Conservation (phyloP, 2,113 vertebrate genomes). For the Melanerpes aurifrons region DNA sequence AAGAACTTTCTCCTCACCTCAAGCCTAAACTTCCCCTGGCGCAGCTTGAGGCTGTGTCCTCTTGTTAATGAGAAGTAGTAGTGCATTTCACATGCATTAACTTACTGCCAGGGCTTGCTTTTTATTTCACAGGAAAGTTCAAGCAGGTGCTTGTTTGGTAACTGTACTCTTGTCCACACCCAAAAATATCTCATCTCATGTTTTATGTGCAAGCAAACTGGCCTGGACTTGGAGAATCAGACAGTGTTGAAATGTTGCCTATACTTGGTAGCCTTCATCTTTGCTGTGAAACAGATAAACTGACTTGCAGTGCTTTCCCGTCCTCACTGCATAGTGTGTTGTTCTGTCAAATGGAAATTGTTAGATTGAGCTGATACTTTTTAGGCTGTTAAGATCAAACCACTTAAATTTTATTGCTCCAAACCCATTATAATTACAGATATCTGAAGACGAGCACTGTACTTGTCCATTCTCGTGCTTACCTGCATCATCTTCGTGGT, state of each 20-base stretch:
- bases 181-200: neutral
- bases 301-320: neutral
- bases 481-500: rapidly evolving
- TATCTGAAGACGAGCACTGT: neutral
- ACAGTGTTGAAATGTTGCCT: neutral
- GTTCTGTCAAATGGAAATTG: neutral
- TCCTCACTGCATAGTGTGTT: rapidly evolving
- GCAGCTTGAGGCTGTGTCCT: too few relatives aligned
- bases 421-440: neutral
- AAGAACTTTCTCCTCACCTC: too few relatives aligned
- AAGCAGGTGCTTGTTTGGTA: neutral
- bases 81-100: neutral
- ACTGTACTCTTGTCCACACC: neutral
- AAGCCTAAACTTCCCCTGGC: too few relatives aligned
- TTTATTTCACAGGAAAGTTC: neutral
- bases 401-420: neutral
- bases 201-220: neutral
- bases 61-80: neutral
- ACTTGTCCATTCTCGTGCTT: neutral
- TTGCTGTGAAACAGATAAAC: neutral
- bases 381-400: neutral
- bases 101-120: neutral
- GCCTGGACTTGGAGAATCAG: neutral
- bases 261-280: neutral
- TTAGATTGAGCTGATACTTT: neutral